Conservation (phyloP, 2,797 vertebrate species). For the Notolabrus celidotus region DNA sequence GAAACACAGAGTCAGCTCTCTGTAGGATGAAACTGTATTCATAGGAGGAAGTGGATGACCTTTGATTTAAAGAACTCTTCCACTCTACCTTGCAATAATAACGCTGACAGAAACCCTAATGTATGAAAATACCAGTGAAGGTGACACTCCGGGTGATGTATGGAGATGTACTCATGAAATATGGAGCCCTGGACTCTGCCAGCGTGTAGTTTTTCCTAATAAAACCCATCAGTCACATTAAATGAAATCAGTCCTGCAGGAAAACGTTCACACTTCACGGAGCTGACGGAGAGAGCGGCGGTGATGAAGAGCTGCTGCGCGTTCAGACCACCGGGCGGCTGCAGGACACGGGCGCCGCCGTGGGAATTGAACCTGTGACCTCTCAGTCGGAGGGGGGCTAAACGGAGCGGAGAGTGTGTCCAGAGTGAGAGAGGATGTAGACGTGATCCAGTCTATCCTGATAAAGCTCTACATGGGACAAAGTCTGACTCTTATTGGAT, state of each 20-base stretch:
- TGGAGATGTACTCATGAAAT: slow-evolving; percentile 21
- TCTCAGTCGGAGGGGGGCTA: not conserved
- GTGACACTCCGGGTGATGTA: slow-evolving; percentile 45
- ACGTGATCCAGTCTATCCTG: not conserved
- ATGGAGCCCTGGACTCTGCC: slow-evolving; percentile 23
- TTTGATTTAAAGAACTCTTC: not conserved
- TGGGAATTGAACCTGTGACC: slow-evolving; percentile 60
- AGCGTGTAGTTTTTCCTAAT: slow-evolving; percentile 23
- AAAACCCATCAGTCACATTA: slow-evolving; percentile 48
- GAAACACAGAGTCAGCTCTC: too few relatives aligned
- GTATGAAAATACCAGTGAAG: slow-evolving; percentile 17
- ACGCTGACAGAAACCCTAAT: slow-evolving; percentile 3
- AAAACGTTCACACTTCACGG: slow-evolving; percentile 9
- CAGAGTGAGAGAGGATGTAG: not conserved
- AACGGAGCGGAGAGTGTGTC: not conserved
- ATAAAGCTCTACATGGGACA: not conserved
- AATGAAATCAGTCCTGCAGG: slow-evolving; percentile 45
- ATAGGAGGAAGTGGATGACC: not conserved
- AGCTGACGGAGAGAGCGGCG: slow-evolving; percentile 18
- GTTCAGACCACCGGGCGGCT: slow-evolving; percentile 4
- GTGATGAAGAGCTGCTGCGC: slow-evolving; percentile 21
- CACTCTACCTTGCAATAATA: not conserved
- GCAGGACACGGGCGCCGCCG: slow-evolving; percentile 5
- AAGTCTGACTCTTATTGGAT: not conserved
- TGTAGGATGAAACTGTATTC: too few relatives aligned